A percentile compares a stretch with the other conserved stretches of the same genome.
phyloP scores from a whole-genome alignment of 1,140 invertebrate genomes.

The Eriosoma lanigerum region DNA sequence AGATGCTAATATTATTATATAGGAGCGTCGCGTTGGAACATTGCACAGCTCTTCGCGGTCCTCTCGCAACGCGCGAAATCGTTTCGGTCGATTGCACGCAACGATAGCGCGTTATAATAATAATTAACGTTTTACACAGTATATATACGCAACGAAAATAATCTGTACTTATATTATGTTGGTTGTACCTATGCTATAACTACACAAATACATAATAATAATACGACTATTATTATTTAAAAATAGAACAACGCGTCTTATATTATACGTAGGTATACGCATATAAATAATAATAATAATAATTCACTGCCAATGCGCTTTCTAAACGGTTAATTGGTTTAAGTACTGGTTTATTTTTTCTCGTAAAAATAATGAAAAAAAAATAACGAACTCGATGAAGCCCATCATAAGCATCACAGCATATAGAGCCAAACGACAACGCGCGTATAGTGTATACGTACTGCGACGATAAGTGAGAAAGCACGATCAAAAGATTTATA shows the following conservation, averaged over 20 bases:
- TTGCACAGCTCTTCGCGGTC: not conserved
- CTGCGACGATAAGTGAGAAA: conserved; percentile 13
- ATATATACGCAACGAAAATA: no score
- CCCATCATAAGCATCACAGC: no score
- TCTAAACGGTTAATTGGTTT: conserved; percentile 46
- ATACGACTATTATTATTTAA: no score
- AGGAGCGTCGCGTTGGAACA: not conserved
- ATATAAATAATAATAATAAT: not conserved
- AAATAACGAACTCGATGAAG: no score
- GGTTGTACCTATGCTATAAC: no score
- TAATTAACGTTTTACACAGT: not conserved
- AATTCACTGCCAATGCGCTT: not conserved
- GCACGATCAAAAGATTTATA: conserved; percentile 47
- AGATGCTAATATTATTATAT: not conserved
- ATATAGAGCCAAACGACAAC: no score
- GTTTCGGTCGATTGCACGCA: conserved; percentile 26
- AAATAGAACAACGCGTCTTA: no score
- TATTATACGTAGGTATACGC: no score
- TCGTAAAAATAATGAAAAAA: no score
- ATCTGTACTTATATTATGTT: no score
- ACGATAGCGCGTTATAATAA: not conserved
- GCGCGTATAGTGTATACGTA: no score
- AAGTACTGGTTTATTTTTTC: not conserved
- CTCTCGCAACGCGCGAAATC: conserved; percentile 14
- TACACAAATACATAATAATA: no score